These are phyloP conservation scores for Drosophila carrolli DNA, from an alignment of 1,140 invertebrate species.

Conservation along the genomic window DNA sequence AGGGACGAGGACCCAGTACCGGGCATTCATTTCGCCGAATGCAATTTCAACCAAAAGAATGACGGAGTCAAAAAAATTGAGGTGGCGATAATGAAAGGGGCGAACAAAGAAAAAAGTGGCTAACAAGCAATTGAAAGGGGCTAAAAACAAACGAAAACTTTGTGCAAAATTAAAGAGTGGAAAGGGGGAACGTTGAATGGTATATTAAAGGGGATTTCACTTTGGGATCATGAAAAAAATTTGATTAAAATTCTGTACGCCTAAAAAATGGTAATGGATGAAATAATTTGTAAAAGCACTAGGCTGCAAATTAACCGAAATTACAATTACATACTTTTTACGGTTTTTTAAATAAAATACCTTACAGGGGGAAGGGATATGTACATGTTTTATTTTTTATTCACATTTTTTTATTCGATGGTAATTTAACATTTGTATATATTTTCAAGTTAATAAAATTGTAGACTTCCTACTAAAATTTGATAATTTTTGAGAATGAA, in stretches of 20 bases:
- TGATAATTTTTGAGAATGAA: too few relatives aligned
- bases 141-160: slow-evolving; percentile 44
- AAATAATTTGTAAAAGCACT: slow-evolving; percentile 15
- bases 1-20: neutral
- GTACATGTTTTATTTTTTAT: too few relatives aligned
- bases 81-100: slow-evolving; percentile 62
- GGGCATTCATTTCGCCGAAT: slow-evolving; percentile 49
- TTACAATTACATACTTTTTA: neutral
- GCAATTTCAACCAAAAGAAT: slow-evolving; percentile 56
- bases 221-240: slow-evolving; percentile 8
- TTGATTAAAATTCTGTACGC: slow-evolving; percentile 11
- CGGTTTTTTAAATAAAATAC: too few relatives aligned
- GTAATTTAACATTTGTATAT: too few relatives aligned
- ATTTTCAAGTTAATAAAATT: too few relatives aligned
- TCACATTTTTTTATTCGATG: too few relatives aligned
- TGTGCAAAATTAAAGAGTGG: slow-evolving; percentile 14
- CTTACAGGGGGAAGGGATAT: too few relatives aligned
- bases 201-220: slow-evolving; percentile 18
- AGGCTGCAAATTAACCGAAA: neutral
- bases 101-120: slow-evolving; percentile 50
- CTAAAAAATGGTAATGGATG: slow-evolving; percentile 23
- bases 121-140: slow-evolving; percentile 63
- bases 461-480: too few relatives aligned
- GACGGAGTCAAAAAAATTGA: slow-evolving; percentile 17
- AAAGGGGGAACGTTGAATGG: slow-evolving; percentile 7